A percentile compares a stretch with the other conserved stretches of the same genome.
These are phyloP conservation scores for Dryococelus australis DNA, from an alignment of 2,888 invertebrate genomes.

Conservation along the genomic window DNA sequence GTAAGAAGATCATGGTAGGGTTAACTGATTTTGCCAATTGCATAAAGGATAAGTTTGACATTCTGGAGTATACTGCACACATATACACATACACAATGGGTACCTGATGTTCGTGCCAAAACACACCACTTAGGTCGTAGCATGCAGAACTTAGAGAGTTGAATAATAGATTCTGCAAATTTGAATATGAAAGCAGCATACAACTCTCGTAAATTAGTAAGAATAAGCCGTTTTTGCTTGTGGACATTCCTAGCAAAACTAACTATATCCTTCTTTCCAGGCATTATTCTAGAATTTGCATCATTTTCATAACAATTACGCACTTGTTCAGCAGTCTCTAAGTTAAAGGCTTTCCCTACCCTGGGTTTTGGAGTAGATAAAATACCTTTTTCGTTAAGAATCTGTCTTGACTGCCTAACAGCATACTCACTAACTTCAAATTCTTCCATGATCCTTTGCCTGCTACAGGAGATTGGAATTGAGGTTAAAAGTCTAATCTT, in stretches of 20 bases:
- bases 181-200: background rate
- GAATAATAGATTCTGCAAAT: background rate
- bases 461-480: background rate
- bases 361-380: background rate
- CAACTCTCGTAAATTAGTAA: background rate
- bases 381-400: background rate
- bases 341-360: background rate
- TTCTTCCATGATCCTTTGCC: background rate
- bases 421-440: background rate
- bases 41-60: background rate
- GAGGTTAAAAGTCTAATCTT: background rate
- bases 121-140: background rate
- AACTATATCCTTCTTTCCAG: slow-evolving; percentile 2
- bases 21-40: background rate
- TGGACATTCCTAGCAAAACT: background rate
- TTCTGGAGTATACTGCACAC: background rate
- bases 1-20: background rate
- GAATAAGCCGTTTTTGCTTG: background rate
- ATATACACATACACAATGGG: background rate
- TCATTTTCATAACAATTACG: background rate
- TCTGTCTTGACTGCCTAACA: background rate
- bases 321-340: background rate
- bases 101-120: background rate
- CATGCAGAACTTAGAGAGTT: background rate
- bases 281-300: background rate